Percentiles rank a stretch among this genome's conserved stretches.
These are phyloP conservation scores for Oenanthe oenanthe DNA, from an alignment of 2,113 vertebrate species.

Conservation along the genomic window DNA sequence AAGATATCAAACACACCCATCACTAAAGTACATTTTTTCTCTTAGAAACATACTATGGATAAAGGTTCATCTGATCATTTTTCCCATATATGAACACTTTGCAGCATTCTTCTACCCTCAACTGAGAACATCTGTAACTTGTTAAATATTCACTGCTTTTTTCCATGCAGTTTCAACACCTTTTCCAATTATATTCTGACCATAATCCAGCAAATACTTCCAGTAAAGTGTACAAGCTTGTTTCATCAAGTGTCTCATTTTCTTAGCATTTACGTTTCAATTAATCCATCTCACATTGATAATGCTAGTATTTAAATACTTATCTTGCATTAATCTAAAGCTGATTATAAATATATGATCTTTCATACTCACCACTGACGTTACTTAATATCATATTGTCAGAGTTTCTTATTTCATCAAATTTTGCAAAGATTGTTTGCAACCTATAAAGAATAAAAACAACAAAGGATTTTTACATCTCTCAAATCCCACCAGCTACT, in stretches of 20 bases:
- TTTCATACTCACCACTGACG: conserved; percentile 84
- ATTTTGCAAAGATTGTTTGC: conserved; percentile 90
- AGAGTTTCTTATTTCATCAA: conserved; percentile 94
- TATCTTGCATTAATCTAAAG: not conserved
- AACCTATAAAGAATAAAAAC: conserved; percentile 81
- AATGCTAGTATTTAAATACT: not conserved
- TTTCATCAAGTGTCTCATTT: not conserved
- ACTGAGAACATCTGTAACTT: not conserved
- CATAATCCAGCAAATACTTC: not conserved
- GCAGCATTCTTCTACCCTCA: not conserved
- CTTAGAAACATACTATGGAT: not conserved
- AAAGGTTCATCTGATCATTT: not conserved
- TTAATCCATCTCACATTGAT: not conserved
- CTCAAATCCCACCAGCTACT: not conserved
- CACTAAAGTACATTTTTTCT: not conserved
- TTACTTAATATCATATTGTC: conserved; percentile 91
- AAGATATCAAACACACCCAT: not conserved
- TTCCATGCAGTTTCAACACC: conserved; percentile 12
- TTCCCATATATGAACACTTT: not conserved
- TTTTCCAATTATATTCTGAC: not conserved
- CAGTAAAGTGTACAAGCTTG: not conserved
- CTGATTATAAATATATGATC: not conserved
- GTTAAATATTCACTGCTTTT: not conserved
- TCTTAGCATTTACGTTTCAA: not conserved
- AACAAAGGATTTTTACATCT: not conserved